phyloP scores from a whole-genome alignment of 2,888 invertebrate species.

The Drosophila fulvimacula region DNA sequence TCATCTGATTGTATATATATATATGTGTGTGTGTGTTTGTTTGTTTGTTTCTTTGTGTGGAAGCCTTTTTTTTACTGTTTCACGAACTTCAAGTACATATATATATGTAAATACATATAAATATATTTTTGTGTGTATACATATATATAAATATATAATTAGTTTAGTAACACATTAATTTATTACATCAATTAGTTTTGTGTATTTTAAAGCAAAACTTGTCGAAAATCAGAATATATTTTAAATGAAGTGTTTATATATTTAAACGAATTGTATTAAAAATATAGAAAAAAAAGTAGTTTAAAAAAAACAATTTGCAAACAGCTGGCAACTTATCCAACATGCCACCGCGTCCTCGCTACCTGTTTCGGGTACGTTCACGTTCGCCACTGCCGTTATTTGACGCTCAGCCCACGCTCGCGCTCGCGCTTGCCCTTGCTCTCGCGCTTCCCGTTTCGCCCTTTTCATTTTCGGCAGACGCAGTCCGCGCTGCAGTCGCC shows the following conservation, averaged over 20 bases:
- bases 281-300: slow-evolving; percentile 9
- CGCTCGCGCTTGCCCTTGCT: slow-evolving; percentile 4
- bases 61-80: slow-evolving; percentile 47
- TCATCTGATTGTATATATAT: not conserved
- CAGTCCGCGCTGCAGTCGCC: slow-evolving; percentile 16
- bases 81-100: slow-evolving; percentile 35
- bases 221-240: slow-evolving; percentile 11
- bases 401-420: slow-evolving; percentile 5
- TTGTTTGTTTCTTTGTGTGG: slow-evolving; percentile 38
- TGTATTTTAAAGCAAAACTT: slow-evolving; percentile 23
- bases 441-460: slow-evolving; percentile 3
- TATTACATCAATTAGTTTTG: slow-evolving; percentile 23
- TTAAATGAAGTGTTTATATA: not conserved
- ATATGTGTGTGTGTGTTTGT: slow-evolving; percentile 20
- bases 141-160: slow-evolving; percentile 14
- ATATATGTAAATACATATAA: slow-evolving; percentile 44
- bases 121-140: slow-evolving; percentile 12
- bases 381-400: slow-evolving; percentile 16
- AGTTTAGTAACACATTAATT: slow-evolving; percentile 25
- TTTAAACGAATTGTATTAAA: not conserved
- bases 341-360: slow-evolving; percentile 11
- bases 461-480: slow-evolving; percentile 4
- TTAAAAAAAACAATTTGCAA: slow-evolving; percentile 33
- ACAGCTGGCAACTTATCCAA: slow-evolving; percentile 57
- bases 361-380: slow-evolving; percentile 13